Percentiles rank a stretch among this genome's conserved stretches.
Conservation (phyloP, 1,140 invertebrate genomes). For the Drosophila obscura region DNA sequence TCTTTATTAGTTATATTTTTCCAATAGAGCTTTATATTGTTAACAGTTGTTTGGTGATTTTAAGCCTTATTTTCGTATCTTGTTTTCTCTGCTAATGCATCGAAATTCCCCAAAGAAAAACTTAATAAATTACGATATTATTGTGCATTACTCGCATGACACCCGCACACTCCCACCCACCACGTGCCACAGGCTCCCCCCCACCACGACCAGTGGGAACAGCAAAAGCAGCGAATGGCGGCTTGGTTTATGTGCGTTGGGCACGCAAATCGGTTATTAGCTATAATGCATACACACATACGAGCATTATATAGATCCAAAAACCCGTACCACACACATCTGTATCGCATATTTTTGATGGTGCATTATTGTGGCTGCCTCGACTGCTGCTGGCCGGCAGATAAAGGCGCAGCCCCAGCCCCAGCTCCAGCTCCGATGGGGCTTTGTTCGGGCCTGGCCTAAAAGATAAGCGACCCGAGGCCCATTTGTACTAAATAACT, state of each 20-base stretch:
- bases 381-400: constrained; percentile 25
- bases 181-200: no score
- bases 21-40: no score
- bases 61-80: no score
- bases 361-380: constrained; percentile 59
- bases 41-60: no score
- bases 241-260: constrained; percentile 57
- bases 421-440: neutral
- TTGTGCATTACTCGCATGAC: constrained; percentile 45
- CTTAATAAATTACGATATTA: constrained; percentile 66
- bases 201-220: constrained; percentile 2
- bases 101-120: constrained; percentile 16
- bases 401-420: constrained; percentile 35
- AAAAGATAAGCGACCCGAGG: constrained; percentile 56
- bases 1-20: no score
- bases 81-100: neutral
- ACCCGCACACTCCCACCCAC: constrained; percentile 16
- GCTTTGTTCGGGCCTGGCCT: constrained; percentile 32
- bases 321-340: neutral
- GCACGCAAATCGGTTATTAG: constrained; percentile 78
- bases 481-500: constrained; percentile 76
- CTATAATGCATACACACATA: constrained; percentile 50
- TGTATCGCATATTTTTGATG: constrained; percentile 33
- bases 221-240: constrained; percentile 22
- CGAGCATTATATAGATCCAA: constrained; percentile 21